Conservation (phyloP, 1,140 invertebrate species). For the Ostrea edulis region DNA sequence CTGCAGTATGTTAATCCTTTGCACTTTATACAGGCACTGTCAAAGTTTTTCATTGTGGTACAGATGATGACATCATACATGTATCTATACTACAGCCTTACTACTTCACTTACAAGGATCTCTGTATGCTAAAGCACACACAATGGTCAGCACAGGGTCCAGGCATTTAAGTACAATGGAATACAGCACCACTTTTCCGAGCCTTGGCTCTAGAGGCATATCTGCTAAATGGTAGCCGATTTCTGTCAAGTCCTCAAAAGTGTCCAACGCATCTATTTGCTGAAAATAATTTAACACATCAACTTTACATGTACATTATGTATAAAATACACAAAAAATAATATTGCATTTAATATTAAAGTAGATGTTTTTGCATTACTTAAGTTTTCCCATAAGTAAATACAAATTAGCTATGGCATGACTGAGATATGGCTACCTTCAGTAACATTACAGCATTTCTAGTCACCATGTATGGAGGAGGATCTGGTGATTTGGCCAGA, state of each 20-base stretch:
- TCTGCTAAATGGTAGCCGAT: conserved; percentile 93
- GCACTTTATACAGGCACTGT: too few relatives aligned
- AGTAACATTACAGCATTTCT: conserved; percentile 88
- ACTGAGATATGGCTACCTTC: conserved; percentile 79
- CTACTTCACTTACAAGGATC: conserved; percentile 82
- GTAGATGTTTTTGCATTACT: too few relatives aligned
- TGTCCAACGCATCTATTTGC: conserved; percentile 91
- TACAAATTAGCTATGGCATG: background rate
- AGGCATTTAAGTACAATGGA: conserved; percentile 94
- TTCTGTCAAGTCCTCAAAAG: conserved; percentile 88
- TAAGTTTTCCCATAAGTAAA: background rate
- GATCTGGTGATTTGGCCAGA: conserved; percentile 89
- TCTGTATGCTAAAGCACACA: conserved; percentile 90
- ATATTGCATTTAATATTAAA: background rate
- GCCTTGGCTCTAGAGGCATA: conserved; percentile 92
- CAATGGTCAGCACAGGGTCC: conserved; percentile 96
- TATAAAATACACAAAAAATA: background rate
- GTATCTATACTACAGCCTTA: too few relatives aligned
- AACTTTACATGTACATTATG: background rate
- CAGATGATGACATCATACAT: too few relatives aligned
- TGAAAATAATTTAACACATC: conserved; percentile 76
- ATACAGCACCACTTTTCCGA: conserved; percentile 95
- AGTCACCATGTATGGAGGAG: conserved; percentile 88
- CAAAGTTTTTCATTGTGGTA: too few relatives aligned
- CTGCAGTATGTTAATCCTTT: too few relatives aligned